Percentiles rank a stretch among this genome's conserved stretches.
These are phyloP conservation scores for Ceratitis capitata DNA, from an alignment of 1,140 invertebrate genomes.

Conservation along the genomic window DNA sequence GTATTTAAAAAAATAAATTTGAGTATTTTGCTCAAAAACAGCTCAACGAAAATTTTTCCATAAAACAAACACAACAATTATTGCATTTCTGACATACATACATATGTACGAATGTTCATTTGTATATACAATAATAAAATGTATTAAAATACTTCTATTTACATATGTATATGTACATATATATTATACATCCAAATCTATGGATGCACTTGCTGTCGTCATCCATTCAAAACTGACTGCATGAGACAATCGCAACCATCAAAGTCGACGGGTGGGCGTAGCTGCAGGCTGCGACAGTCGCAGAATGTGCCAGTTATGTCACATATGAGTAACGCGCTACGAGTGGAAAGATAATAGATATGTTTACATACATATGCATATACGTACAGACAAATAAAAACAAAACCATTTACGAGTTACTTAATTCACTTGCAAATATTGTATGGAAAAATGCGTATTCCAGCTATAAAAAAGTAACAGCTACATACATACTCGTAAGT, in stretches of 20 bases:
- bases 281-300: not conserved
- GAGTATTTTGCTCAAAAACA: not conserved
- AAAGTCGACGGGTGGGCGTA: not conserved
- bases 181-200: too few species aligned
- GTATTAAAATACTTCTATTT: not conserved
- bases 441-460: too few species aligned
- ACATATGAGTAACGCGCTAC: not conserved
- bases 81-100: slow-evolving; percentile 10
- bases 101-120: not conserved
- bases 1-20: not conserved
- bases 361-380: not conserved
- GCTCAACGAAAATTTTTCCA: too few species aligned
- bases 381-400: not conserved
- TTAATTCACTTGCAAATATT: too few species aligned
- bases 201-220: slow-evolving; percentile 9
- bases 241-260: slow-evolving; percentile 4
- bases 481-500: too few species aligned
- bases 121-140: not conserved
- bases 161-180: not conserved
- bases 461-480: too few species aligned
- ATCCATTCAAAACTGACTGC: not conserved
- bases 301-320: slow-evolving; percentile 15
- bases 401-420: too few species aligned
- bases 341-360: not conserved
- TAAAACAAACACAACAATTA: not conserved